Evolutionary conservation across 2,113 vertebrate species (phyloP).

Genomic region (Pseudorasbora parva): DNA sequence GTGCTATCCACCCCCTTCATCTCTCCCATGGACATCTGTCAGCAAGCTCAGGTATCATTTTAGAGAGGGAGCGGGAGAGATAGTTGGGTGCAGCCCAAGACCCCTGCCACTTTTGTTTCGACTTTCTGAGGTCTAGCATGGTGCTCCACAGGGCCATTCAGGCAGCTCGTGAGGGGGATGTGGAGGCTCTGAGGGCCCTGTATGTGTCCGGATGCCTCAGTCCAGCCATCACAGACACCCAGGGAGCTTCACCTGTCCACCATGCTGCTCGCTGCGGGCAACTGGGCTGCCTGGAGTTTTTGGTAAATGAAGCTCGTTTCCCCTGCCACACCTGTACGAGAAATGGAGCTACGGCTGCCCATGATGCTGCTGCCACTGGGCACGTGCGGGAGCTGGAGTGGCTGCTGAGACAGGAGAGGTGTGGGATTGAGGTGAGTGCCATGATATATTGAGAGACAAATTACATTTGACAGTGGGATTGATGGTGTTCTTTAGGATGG

Average conservation of each 20-base stretch:
- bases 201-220: conserved; percentile 69
- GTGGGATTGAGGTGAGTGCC: conserved; percentile 55
- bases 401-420: conserved; percentile 69
- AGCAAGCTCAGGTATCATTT: conserved; percentile 53
- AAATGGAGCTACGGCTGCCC: conserved; percentile 81
- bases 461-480: conserved; percentile 5
- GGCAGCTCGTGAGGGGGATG: conserved; percentile 75
- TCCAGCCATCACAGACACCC: conserved; percentile 67
- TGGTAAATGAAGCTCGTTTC: conserved; percentile 75
- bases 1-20: conserved; percentile 40
- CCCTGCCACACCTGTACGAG: conserved; percentile 71
- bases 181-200: conserved; percentile 72
- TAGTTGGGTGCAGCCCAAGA: conserved; percentile 3
- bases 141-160: conserved; percentile 77
- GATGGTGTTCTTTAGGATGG: not conserved
- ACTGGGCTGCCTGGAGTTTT: conserved; percentile 79
- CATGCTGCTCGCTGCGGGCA: conserved; percentile 80
- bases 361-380: conserved; percentile 82
- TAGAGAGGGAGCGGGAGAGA: conserved; percentile 30
- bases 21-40: conserved; percentile 28
- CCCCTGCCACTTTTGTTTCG: conserved; percentile 7
- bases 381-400: conserved; percentile 74
- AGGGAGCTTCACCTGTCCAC: conserved; percentile 81
- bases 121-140: conserved; percentile 55
- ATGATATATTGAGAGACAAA: not conserved